Base-by-base conservation (phyloP, 2,797 vertebrate genomes). In the Capromys pilorides region DNA sequence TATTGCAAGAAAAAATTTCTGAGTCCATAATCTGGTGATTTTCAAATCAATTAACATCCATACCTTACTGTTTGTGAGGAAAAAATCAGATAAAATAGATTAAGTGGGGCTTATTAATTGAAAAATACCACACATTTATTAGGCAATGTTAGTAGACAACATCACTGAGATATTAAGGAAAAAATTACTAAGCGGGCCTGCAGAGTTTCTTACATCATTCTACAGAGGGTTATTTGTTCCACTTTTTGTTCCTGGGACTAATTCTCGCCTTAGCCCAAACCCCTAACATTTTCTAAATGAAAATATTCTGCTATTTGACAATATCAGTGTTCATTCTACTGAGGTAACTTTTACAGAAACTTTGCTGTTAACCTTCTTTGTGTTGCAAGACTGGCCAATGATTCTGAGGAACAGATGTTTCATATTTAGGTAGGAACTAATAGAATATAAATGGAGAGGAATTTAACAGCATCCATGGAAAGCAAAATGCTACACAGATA, bases 231-330 rank as follows among this genome's bases (percentile, higher is more conserved):
- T 61, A 61, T 26, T 78, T 51, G 78, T 69, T 81, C 33, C 6
- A 82, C 57, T 86, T 88, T 19, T 41, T 80, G 49, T 80, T 3
- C n/a, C 41, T 41, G 31, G 51, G 41, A 66, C 31, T 73, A 61
- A 77, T 31, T 77, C 54, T 67, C 78, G 24, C 14, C 57, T 88
- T 57, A 80, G 24, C 39, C 18, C 57, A 94, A 93, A 91, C 61
- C 6, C 26, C n/a, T n/a, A 59, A 36, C 33, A 64, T 67, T 86
- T 64, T 80, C 31, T 36, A 83, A 73, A 84, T 88, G 18, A 12
- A 88, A 81, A 61, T 57, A 66, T n/a, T 96, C n/a, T 88, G 31
- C 18, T 80, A 41, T 62, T 69, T 86, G 31, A 83, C 59, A 80
- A 51, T 24, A 69, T 6, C 62, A 77, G 3, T 64, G 39, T 73